phyloP scores from a whole-genome alignment of 1,140 invertebrate species.

The Musca vetustissima region DNA sequence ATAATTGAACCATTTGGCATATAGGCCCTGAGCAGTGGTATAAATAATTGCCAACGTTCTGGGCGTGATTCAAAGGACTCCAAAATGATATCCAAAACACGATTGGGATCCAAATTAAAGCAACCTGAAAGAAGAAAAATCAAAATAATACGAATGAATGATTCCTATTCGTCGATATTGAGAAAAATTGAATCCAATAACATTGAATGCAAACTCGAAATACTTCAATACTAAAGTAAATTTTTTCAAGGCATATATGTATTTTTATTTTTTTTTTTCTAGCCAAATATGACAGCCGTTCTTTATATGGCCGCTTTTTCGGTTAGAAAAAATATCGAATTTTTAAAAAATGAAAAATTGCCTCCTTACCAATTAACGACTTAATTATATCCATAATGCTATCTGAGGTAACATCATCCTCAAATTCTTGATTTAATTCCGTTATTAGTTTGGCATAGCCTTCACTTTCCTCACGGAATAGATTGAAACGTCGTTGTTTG shows the following conservation, averaged over 20 bases:
- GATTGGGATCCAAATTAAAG: slow-evolving; percentile 98
- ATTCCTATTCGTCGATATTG: no score
- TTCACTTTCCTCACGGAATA: slow-evolving; percentile 98
- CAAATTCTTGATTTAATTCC: slow-evolving; percentile 90
- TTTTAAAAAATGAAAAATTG: slow-evolving; percentile 6
- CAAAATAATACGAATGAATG: no score
- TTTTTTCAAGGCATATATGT: no score
- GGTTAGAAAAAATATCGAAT: no score
- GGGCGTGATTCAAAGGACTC: slow-evolving; percentile 94
- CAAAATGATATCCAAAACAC: slow-evolving; percentile 94
- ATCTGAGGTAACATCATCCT: slow-evolving; percentile 63
- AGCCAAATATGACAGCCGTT: no score
- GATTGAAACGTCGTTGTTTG: slow-evolving; percentile 98
- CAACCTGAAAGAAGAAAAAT: slow-evolving; percentile 75
- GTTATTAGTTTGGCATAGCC: slow-evolving; percentile 97
- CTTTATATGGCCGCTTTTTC: no score
- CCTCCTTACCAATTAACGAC: slow-evolving; percentile 81
- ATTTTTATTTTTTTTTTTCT: no score
- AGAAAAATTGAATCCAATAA: no score
- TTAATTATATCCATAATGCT: slow-evolving; percentile 82
- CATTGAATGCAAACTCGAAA: no score
- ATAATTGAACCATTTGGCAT: slow-evolving; percentile 83
- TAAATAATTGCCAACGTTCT: slow-evolving; percentile 74
- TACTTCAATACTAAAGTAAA: no score
- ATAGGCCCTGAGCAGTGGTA: slow-evolving; percentile 81